A percentile compares a stretch with the other conserved stretches of the same genome.
Conservation (phyloP, 2,888 invertebrate genomes). For the Volucella inflata region DNA sequence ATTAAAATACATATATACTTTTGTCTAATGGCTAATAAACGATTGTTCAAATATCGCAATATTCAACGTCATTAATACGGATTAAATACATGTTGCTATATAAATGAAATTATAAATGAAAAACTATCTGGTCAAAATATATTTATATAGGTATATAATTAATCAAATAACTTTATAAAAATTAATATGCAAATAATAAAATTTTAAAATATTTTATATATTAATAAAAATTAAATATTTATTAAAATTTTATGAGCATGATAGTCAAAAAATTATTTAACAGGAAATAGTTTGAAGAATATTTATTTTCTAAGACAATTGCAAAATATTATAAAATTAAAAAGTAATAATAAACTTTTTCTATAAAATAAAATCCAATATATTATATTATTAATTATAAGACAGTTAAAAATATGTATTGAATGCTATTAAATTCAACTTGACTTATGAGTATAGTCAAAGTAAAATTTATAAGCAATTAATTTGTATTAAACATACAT, state of each 20-base stretch:
- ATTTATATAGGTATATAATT: background rate
- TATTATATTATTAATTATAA: no score
- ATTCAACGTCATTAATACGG: no score
- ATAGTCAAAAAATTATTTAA: conserved; percentile 61
- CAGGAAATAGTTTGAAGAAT: conserved; percentile 18
- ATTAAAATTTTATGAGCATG: conserved; percentile 54
- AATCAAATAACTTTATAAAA: background rate
- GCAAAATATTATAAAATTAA: conserved; percentile 13
- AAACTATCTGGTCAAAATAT: conserved; percentile 47
- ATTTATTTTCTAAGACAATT: conserved; percentile 4
- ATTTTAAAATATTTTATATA: conserved; percentile 28
- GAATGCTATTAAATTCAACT: background rate
- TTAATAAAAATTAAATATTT: conserved; percentile 12
- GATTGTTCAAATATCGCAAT: no score
- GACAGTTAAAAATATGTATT: no score
- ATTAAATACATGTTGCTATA: background rate
- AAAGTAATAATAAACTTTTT: background rate
- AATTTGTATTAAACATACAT: conserved; percentile 3
- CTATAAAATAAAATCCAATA: background rate
- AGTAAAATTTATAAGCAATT: conserved; percentile 20
- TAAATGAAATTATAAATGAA: background rate
- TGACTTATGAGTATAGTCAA: conserved; percentile 18
- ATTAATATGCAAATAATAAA: conserved; percentile 12
- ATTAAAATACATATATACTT: background rate
- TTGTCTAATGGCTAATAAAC: background rate